A percentile compares a stretch with the other conserved stretches of the same genome.
phyloP scores from a whole-genome alignment of 2,797 vertebrate genomes.

The Cossypha polioptera region DNA sequence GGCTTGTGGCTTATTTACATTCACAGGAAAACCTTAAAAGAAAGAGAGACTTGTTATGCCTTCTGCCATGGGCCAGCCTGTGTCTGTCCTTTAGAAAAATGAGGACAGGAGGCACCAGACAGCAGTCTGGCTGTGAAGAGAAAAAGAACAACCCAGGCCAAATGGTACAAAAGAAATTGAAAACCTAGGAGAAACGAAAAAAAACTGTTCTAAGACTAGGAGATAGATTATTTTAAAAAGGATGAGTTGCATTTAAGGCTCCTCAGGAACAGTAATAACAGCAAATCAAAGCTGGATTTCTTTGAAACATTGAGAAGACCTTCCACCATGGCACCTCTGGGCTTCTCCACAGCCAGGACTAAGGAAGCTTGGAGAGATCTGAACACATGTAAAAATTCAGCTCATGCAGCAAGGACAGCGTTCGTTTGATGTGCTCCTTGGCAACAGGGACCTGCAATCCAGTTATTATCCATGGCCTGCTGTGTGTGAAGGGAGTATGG shows the following conservation, averaged over 20 bases:
- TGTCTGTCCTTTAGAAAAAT: neutral
- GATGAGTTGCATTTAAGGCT: neutral
- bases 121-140: neutral
- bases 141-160: neutral
- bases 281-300: neutral
- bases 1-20: neutral
- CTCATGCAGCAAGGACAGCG: neutral
- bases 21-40: neutral
- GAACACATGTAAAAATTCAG: neutral
- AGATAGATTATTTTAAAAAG: neutral
- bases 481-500: neutral
- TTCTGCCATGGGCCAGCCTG: neutral
- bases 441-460: neutral
- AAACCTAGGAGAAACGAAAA: neutral
- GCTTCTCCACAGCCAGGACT: neutral
- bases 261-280: neutral
- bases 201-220: neutral
- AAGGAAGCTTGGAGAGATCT: neutral
- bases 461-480: neutral
- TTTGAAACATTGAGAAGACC: neutral
- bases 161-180: neutral
- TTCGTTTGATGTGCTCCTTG: neutral
- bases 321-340: neutral
- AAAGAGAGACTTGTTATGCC: neutral
- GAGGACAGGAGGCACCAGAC: neutral